A percentile compares a stretch with the other conserved stretches of the same genome.
Conservation (phyloP, 2,888 invertebrate species). For the Aleiodes alternator region DNA sequence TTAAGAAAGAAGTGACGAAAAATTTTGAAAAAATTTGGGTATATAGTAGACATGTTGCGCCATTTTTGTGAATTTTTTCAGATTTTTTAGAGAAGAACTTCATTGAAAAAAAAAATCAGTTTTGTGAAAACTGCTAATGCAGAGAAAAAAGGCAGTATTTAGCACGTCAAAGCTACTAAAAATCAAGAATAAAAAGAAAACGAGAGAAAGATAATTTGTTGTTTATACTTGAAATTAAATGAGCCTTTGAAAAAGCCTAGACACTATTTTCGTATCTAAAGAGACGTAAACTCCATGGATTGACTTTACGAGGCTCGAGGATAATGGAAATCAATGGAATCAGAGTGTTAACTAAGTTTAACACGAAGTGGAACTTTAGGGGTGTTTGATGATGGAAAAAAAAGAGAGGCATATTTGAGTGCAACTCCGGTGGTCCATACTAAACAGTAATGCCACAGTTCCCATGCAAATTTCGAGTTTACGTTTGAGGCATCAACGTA, state of each 20-base stretch:
- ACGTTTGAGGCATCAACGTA: slow-evolving; percentile 48
- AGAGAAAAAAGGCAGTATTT: no score
- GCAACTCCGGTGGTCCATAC: slow-evolving; percentile 33
- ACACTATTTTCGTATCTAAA: slow-evolving; percentile 8
- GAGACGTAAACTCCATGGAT: not conserved
- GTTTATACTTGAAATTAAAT: no score
- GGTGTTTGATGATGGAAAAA: slow-evolving; percentile 5
- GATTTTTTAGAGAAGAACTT: no score
- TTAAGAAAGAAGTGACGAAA: slow-evolving; percentile 32
- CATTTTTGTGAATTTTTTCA: no score
- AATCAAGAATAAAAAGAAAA: no score
- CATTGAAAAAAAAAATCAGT: no score
- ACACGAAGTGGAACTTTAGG: slow-evolving; percentile 15
- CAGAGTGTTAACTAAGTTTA: slow-evolving; percentile 1
- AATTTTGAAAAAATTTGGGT: no score
- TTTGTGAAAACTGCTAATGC: no score
- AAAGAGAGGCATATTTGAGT: not conserved
- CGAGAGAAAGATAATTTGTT: no score
- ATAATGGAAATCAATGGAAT: slow-evolving; percentile 10
- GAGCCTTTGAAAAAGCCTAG: no score
- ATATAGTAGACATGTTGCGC: no score
- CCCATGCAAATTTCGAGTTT: slow-evolving; percentile 73
- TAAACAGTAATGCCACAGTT: slow-evolving; percentile 71
- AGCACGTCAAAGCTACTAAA: no score
- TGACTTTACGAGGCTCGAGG: not conserved